Evolutionary conservation across 2,888 invertebrate genomes (phyloP), one percentile per base, ranked within the genome.

Genomic region (Epinotia demarniana): DNA sequence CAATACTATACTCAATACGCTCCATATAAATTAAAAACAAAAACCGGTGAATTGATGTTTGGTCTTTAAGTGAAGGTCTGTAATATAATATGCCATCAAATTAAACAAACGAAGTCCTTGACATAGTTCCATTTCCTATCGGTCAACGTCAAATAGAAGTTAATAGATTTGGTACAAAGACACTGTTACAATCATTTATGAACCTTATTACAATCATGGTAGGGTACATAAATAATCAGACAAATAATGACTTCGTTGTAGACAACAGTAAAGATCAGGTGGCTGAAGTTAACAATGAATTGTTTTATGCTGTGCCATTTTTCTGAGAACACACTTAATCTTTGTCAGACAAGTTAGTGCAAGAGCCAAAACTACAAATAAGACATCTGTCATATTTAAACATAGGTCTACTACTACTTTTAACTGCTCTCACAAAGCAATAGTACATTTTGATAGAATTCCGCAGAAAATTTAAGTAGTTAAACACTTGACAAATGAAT

Each of bases 111-210:
- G 79, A 72, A 73, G 83, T 82, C 86, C 87, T 86, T 89, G 88
- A 82, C 86, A 86, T 80, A 82, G 82, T 85, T 85, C 81, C 82
- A 81, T 79, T 76, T 80, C 80, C 78, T 73, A 79, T 83, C 79
- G 80, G 77, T 80, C 82, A 80, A 77, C 64, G 70, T 75, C 74
- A 58, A 60, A 9, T 11, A 49, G 62, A 43, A 69, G 27, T 19
- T 61, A 55, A 66, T 62, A 49, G 61, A 33, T 49, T 27, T 18
- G n/a, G 57, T 60, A 64, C 64, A 70, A 61, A 27, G 33, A 39
- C 8, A 13, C 1, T 33, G 46, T 23, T 27, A n/a, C 6, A 53
- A 53, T 27, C 33, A n/a, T 53, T 19, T 39, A 1, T 55, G 11
- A 8, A 57, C 19, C 39, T 18, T 39, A 39, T 67, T 67, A n/a